Conservation (phyloP, 2,113 vertebrate genomes). For the Prochilodus magdalenae region DNA sequence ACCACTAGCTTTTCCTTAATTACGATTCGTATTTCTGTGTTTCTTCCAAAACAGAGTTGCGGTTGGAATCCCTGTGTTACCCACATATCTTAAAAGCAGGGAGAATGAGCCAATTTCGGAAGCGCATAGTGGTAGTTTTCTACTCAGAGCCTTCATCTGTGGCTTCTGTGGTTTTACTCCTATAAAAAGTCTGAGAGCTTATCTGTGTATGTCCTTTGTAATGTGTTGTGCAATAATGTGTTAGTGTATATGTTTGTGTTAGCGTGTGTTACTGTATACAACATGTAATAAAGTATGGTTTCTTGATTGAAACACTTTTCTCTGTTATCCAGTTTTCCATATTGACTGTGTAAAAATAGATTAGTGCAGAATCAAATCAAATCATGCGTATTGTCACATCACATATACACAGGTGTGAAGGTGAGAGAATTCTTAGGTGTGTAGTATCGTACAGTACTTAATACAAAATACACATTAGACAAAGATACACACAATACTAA, state of each 20-base stretch:
- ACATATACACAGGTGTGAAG: too few relatives aligned
- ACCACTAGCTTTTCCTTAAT: slow-evolving; percentile 4
- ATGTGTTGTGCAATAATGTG: not conserved
- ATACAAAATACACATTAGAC: too few relatives aligned
- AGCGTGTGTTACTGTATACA: not conserved
- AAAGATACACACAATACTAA: too few relatives aligned
- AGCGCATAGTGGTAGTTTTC: slow-evolving; percentile 49
- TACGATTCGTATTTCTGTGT: slow-evolving; percentile 41
- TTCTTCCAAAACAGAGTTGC: slow-evolving; percentile 37
- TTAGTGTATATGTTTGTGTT: not conserved
- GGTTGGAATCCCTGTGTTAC: slow-evolving; percentile 32
- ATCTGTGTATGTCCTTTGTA: slow-evolving; percentile 17
- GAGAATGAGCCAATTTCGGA: slow-evolving; percentile 14
- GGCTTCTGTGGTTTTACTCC: slow-evolving; percentile 53
- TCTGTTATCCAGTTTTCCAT: not conserved
- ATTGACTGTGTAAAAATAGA: not conserved
- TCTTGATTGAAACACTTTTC: not conserved
- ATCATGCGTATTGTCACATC: too few relatives aligned
- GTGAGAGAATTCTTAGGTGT: too few relatives aligned
- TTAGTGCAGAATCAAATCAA: not conserved
- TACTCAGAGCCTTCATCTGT: slow-evolving; percentile 59
- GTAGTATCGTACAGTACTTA: too few relatives aligned
- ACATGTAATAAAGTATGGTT: not conserved
- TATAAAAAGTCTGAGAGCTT: slow-evolving; percentile 16
- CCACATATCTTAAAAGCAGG: slow-evolving; percentile 28